Conservation (phyloP, 2,797 vertebrate genomes). For the Eidolon dupreanum region DNA sequence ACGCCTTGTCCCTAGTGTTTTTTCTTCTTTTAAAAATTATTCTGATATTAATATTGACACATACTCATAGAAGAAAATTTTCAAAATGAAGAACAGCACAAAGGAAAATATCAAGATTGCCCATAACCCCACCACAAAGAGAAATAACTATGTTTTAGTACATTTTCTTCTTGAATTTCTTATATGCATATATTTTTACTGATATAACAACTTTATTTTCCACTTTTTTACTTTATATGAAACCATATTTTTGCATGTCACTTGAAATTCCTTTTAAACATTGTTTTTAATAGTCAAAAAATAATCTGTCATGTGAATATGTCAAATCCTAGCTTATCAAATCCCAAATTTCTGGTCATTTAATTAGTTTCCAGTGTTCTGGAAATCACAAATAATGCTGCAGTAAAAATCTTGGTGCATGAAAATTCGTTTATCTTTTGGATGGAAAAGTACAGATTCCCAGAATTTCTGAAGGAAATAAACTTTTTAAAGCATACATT, state of each 20-base stretch:
- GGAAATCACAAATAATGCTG: background rate
- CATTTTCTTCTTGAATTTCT: constrained; percentile 21
- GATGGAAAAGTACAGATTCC: background rate
- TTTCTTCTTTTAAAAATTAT: constrained; percentile 1
- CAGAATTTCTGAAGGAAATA: constrained; percentile 19
- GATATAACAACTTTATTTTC: background rate
- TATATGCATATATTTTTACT: background rate
- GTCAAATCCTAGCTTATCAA: background rate
- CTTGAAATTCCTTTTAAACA: constrained; percentile 10
- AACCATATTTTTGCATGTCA: background rate
- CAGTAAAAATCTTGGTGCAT: background rate
- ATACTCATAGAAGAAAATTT: background rate
- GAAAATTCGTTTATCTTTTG: background rate
- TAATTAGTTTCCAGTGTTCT: background rate
- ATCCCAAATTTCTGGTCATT: background rate
- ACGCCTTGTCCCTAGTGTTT: background rate
- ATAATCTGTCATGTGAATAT: background rate
- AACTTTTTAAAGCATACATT: background rate
- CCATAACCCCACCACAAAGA: background rate
- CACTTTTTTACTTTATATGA: background rate
- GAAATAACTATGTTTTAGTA: background rate
- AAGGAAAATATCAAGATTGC: background rate
- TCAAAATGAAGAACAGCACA: background rate
- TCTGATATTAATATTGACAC: background rate
- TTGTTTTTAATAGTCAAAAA: constrained; percentile 14